These are phyloP conservation scores for Chelidonichthys spinosus DNA, from an alignment of 2,797 vertebrate species.

Conservation along the genomic window DNA sequence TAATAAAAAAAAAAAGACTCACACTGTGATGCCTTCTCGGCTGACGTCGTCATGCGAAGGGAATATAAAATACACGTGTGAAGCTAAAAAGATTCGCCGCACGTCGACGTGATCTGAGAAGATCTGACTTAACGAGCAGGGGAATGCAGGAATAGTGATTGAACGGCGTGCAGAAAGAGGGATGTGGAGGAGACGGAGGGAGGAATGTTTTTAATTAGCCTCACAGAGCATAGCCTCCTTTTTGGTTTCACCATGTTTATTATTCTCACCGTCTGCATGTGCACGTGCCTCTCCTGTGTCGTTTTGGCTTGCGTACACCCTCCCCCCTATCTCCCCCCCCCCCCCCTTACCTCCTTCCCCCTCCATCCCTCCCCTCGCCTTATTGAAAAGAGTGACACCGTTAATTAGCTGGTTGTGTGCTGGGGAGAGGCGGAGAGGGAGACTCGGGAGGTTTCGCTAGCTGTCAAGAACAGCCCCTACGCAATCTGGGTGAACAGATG, in stretches of 20 bases:
- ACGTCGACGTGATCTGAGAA: constrained; percentile 59
- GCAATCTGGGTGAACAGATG: constrained; percentile 89
- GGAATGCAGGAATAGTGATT: constrained; percentile 73
- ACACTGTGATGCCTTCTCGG: constrained; percentile 45
- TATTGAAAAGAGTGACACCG: constrained; percentile 85
- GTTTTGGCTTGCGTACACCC: constrained; percentile 70
- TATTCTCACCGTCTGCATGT: constrained; percentile 79
- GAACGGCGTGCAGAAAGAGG: constrained; percentile 61
- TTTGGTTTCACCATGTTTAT: constrained; percentile 80
- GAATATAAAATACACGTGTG: constrained; percentile 37
- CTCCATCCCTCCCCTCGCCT: constrained; percentile 63
- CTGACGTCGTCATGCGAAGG: constrained; percentile 38
- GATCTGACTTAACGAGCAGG: constrained; percentile 51
- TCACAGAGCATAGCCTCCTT: constrained; percentile 81
- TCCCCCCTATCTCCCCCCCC: neutral
- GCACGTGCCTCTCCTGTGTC: constrained; percentile 79
- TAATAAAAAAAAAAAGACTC: neutral
- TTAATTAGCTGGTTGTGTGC: constrained; percentile 86
- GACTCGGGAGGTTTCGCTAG: constrained; percentile 87
- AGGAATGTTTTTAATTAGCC: constrained; percentile 82
- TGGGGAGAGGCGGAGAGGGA: constrained; percentile 86
- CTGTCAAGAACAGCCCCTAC: constrained; percentile 91
- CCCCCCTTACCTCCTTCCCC: neutral
- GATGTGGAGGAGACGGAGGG: constrained; percentile 54
- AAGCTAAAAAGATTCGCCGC: constrained; percentile 54